phyloP scores from a whole-genome alignment of 1,140 invertebrate genomes.

The Semibalanus balanoides region DNA sequence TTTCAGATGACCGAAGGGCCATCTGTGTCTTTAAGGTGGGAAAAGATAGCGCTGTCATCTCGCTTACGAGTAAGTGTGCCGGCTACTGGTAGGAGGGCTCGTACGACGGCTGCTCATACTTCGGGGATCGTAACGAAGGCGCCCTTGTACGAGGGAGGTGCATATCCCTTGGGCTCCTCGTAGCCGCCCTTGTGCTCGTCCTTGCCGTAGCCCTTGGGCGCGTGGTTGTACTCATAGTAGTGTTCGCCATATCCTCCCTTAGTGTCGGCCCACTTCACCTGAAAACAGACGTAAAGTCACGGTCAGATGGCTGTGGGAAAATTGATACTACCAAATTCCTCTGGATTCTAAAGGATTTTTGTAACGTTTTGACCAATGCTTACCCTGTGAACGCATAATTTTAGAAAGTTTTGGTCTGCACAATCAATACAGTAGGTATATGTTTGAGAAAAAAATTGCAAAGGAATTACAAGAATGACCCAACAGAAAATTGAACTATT shows the following conservation, averaged over 20 bases:
- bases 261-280: slow-evolving; percentile 30
- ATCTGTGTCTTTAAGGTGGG: neutral
- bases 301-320: too few relatives aligned
- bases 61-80: too few relatives aligned
- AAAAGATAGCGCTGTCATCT: neutral
- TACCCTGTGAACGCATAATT: too few relatives aligned
- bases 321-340: too few relatives aligned
- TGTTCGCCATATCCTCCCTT: slow-evolving; percentile 30
- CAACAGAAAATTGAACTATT: too few relatives aligned
- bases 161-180: neutral
- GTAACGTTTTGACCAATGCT: too few relatives aligned
- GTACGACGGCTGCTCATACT: neutral
- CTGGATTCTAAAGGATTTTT: too few relatives aligned
- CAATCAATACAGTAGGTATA: too few relatives aligned
- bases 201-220: slow-evolving; percentile 18
- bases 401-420: too few relatives aligned
- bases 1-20: too few relatives aligned
- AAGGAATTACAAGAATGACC: too few relatives aligned
- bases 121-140: neutral
- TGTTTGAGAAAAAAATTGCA: too few relatives aligned
- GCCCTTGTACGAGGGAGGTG: neutral
- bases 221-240: slow-evolving; percentile 31
- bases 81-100: neutral
- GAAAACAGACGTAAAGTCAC: neutral
- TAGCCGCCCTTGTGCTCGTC: slow-evolving; percentile 9